Percentiles rank a stretch among this genome's conserved stretches.
Conservation (phyloP, 2,888 invertebrate genomes). For the Mesorhabditis sp. region DNA sequence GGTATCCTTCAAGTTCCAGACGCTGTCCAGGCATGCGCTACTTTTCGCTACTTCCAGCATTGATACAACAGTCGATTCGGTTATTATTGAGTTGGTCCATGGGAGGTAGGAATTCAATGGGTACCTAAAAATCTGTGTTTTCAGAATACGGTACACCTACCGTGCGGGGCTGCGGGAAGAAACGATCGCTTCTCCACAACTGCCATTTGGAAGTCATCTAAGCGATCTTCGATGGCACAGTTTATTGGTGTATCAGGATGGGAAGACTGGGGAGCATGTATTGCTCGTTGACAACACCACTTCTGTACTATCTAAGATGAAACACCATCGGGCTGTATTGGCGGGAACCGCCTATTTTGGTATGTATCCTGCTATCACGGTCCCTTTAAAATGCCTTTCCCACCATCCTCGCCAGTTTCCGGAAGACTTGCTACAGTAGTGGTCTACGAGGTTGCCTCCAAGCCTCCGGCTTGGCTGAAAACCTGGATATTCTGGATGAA, state of each 20-base stretch:
- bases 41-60: constrained; percentile 30
- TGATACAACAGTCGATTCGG: constrained; percentile 25
- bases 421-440: constrained; percentile 6
- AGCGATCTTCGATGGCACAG: constrained; percentile 48
- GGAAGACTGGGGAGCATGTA: constrained; percentile 30
- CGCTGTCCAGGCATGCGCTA: constrained; percentile 36
- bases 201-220: constrained; percentile 31
- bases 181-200: constrained; percentile 27
- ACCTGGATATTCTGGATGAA: constrained; percentile 33
- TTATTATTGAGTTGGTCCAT: constrained; percentile 30
- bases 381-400: constrained; percentile 2
- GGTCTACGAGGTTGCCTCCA: constrained; percentile 40
- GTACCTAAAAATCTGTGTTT: constrained; percentile 8
- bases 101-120: constrained; percentile 25
- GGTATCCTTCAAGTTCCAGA: constrained; percentile 52
- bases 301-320: constrained; percentile 16
- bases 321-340: constrained; percentile 14
- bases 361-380: neutral
- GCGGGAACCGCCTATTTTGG: constrained; percentile 12
- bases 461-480: constrained; percentile 30
- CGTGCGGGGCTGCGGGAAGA: constrained; percentile 24
- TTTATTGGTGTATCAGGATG: constrained; percentile 36
- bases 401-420: constrained; percentile 8
- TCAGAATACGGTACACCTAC: constrained; percentile 37
- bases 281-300: constrained; percentile 44